These are phyloP conservation scores for Meandrusa payeni DNA, from an alignment of 2,888 invertebrate genomes.

Conservation along the genomic window DNA sequence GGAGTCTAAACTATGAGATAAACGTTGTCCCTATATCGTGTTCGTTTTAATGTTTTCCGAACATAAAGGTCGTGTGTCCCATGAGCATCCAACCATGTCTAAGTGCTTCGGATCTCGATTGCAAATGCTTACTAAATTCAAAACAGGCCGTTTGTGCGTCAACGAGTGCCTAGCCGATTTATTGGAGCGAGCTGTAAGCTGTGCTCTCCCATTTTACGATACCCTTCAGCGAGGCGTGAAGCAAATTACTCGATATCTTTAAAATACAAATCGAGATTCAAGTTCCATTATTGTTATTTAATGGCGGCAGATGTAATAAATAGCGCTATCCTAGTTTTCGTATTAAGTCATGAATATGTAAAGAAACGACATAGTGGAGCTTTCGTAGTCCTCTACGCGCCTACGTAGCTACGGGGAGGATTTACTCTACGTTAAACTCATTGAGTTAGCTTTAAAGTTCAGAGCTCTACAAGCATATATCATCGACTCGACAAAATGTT, in stretches of 20 bases:
- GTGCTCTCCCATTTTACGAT: conserved; percentile 36
- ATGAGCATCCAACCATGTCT: conserved; percentile 58
- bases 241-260: conserved; percentile 20
- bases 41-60: conserved; percentile 1
- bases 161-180: conserved; percentile 59
- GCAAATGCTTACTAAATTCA: conserved; percentile 73
- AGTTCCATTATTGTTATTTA: conserved; percentile 11
- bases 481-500: no score
- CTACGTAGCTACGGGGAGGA: no score
- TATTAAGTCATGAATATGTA: no score
- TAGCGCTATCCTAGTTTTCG: background rate
- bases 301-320: background rate
- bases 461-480: no score
- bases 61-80: conserved; percentile 37
- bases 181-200: conserved; percentile 58
- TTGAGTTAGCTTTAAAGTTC: no score
- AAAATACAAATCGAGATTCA: conserved; percentile 16
- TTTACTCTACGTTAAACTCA: no score
- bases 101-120: conserved; percentile 68
- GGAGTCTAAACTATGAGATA: no score
- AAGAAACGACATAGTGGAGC: no score
- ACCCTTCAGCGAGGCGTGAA: conserved; percentile 13
- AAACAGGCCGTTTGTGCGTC: conserved; percentile 70
- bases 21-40: no score
- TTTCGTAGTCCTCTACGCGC: no score